Conservation (phyloP, 2,797 vertebrate species). For the Poecile montanus region DNA sequence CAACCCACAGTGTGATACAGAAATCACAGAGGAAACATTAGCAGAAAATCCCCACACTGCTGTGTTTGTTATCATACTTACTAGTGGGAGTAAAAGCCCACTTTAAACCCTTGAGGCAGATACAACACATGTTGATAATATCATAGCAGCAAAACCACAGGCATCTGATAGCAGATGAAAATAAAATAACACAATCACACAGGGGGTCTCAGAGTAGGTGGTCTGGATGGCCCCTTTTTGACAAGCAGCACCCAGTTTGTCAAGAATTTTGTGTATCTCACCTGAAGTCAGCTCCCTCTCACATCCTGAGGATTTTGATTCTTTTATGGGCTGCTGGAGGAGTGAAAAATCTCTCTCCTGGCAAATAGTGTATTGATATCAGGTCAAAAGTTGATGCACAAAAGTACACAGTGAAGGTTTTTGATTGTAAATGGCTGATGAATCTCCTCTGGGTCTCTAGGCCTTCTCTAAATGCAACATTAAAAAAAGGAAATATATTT, state of each 20-base stretch:
- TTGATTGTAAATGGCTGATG: neutral
- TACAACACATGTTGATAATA: neutral
- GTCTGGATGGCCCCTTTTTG: neutral
- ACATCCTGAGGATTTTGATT: neutral
- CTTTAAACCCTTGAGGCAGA: constrained; percentile 30
- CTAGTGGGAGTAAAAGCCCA: neutral
- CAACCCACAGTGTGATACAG: neutral
- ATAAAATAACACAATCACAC: neutral
- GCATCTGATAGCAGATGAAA: constrained; percentile 6
- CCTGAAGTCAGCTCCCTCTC: neutral
- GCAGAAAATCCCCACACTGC: neutral
- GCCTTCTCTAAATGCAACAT: neutral
- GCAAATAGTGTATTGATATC: neutral
- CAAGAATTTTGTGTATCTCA: neutral
- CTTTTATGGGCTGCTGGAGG: neutral
- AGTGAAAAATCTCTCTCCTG: neutral
- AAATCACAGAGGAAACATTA: neutral
- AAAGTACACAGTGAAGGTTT: neutral
- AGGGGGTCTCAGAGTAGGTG: constrained; percentile 43
- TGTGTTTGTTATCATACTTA: constrained; percentile 40
- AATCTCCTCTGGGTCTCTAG: neutral
- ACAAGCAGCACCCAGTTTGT: neutral
- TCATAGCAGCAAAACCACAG: constrained; percentile 13
- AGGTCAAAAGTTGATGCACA: neutral
- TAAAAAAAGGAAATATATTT: neutral